Evolutionary conservation across 2,888 invertebrate genomes (phyloP).

Genomic region (Cataglyphis albicans): DNA sequence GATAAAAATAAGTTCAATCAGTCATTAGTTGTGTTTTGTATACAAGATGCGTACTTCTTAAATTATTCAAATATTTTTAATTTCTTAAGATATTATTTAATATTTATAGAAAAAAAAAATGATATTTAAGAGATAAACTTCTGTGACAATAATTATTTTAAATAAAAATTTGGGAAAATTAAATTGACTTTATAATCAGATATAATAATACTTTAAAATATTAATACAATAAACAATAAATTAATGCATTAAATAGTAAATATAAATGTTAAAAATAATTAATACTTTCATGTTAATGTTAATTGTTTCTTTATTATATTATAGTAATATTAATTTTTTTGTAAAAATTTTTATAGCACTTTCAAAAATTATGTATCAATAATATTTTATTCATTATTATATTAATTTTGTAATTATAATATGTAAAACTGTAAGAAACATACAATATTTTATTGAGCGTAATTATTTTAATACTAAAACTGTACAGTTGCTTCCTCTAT

Average conservation of each 20-base stretch:
- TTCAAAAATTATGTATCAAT: background rate
- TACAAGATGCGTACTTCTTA: background rate
- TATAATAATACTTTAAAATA: background rate
- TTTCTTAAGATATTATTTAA: background rate
- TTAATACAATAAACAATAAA: background rate
- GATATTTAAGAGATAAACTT: background rate
- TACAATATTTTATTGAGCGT: background rate
- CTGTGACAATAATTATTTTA: background rate
- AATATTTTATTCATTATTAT: background rate
- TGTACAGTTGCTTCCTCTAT: constrained; percentile 30
- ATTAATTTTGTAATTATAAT: background rate
- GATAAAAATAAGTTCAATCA: background rate
- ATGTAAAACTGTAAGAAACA: background rate
- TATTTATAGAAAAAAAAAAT: background rate
- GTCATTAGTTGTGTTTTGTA: background rate
- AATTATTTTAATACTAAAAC: constrained; percentile 15
- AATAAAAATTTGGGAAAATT: background rate
- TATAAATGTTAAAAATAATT: background rate
- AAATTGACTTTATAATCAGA: background rate
- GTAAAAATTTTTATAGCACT: background rate
- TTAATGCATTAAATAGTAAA: background rate
- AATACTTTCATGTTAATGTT: background rate
- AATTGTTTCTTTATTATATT: background rate
- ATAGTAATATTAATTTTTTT: background rate
- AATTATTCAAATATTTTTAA: background rate